Evolutionary conservation across 2,113 vertebrate species (phyloP).

Genomic region (Podarcis muralis): DNA sequence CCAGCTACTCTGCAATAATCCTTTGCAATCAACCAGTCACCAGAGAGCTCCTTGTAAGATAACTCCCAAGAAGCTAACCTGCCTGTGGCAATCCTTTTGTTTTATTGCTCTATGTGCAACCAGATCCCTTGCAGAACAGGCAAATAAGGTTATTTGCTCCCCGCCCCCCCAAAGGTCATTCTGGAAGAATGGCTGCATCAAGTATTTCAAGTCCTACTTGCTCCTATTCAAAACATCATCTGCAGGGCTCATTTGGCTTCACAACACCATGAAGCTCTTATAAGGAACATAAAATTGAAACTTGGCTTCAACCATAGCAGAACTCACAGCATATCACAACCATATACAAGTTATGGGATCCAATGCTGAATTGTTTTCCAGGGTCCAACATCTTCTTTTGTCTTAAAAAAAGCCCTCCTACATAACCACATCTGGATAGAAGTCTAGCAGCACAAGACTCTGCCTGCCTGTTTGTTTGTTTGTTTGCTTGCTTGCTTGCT

Average conservation of each 20-base stretch:
- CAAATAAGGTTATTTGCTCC: slow-evolving; percentile 19
- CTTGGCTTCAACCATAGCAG: background rate
- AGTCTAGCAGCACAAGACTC: background rate
- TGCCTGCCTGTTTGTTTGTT: no score
- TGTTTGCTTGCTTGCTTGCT: no score
- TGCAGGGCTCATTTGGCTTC: slow-evolving; percentile 9
- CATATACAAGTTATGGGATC: background rate
- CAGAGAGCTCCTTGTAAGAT: background rate
- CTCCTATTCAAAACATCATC: slow-evolving; percentile 31
- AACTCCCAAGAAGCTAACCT: background rate
- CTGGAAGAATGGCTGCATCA: slow-evolving; percentile 46
- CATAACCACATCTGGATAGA: background rate
- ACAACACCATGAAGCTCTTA: background rate
- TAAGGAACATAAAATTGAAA: slow-evolving; percentile 5
- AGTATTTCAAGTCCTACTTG: slow-evolving; percentile 59
- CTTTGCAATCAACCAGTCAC: background rate
- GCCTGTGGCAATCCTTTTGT: slow-evolving; percentile 16
- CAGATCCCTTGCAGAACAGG: slow-evolving; percentile 23
- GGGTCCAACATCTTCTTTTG: background rate
- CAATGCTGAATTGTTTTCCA: background rate
- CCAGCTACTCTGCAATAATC: background rate
- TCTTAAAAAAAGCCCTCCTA: background rate
- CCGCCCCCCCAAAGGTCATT: slow-evolving; percentile 41
- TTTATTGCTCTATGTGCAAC: slow-evolving; percentile 12
- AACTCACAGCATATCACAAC: background rate